Evolutionary conservation across 2,113 vertebrate genomes (phyloP).

Genomic region (Okapia johnstoni): DNA sequence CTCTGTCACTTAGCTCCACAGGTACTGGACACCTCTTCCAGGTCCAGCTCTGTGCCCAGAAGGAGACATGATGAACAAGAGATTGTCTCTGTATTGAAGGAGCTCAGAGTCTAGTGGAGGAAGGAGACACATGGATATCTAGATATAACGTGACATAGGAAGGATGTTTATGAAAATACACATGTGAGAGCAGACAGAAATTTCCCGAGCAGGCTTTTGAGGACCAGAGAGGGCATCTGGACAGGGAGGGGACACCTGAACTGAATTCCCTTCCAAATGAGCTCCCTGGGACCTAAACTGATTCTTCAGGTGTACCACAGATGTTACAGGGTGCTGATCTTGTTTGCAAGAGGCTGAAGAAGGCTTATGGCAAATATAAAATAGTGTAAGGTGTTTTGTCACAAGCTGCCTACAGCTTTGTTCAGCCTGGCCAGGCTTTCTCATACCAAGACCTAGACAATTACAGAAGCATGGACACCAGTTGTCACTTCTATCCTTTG

Average conservation of each 20-base stretch:
- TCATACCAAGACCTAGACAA: fast-evolving
- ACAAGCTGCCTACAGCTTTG: too few species aligned
- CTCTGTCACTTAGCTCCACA: not conserved
- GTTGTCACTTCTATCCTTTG: fast-evolving
- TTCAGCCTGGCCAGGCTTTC: not conserved
- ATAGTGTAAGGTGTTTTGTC: fast-evolving
- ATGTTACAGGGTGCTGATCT: not conserved
- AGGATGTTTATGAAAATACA: not conserved
- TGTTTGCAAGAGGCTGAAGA: not conserved
- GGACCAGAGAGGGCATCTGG: not conserved
- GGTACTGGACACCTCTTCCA: not conserved
- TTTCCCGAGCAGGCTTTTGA: fast-evolving
- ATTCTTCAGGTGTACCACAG: not conserved
- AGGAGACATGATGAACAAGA: not conserved
- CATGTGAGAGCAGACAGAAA: not conserved
- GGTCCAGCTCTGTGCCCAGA: not conserved
- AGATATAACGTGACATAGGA: fast-evolving
- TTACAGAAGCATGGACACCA: not conserved
- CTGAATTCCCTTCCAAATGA: not conserved
- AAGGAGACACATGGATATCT: fast-evolving
- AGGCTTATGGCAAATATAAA: fast-evolving
- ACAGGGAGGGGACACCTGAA: not conserved
- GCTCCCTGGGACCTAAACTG: not conserved
- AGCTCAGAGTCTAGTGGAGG: not conserved
- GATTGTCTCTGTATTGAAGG: not conserved